phyloP scores from a whole-genome alignment of 2,888 invertebrate genomes.

The Tromatobia lineatoria region DNA sequence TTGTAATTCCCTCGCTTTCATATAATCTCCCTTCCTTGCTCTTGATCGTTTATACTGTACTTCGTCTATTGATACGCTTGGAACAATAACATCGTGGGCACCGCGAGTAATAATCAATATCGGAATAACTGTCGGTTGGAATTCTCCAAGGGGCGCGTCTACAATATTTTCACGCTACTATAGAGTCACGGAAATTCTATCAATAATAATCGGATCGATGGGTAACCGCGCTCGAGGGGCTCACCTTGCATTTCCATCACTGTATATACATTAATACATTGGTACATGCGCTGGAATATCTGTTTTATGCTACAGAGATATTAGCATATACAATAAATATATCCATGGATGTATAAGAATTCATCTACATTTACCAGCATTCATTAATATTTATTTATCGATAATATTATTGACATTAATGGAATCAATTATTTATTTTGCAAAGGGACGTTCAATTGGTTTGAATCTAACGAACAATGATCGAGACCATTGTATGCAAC shows the following conservation, averaged over 20 bases:
- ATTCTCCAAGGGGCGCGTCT: conserved; percentile 15
- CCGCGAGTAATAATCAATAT: conserved; percentile 42
- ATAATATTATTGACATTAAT: background rate
- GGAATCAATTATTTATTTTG: background rate
- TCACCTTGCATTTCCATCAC: background rate
- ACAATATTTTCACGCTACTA: background rate
- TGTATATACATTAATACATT: background rate
- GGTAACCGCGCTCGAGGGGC: conserved; percentile 31
- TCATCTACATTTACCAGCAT: background rate
- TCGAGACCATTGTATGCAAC: too few relatives aligned
- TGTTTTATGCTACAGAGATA: background rate
- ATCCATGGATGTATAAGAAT: background rate
- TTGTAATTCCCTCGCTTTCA: conserved; percentile 7
- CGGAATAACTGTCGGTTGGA: conserved; percentile 31
- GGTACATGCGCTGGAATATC: background rate
- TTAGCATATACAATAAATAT: background rate
- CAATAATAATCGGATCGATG: conserved; percentile 45
- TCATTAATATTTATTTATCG: conserved; percentile 14
- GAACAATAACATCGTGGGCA: conserved; percentile 23
- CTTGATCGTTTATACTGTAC: background rate
- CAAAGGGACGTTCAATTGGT: background rate
- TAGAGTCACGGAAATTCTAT: conserved; percentile 19
- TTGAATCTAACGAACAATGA: too few relatives aligned
- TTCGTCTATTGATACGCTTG: conserved; percentile 20
- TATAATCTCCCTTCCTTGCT: background rate